A percentile compares a stretch with the other conserved stretches of the same genome.
Conservation (phyloP, 2,113 vertebrate species). For the Arizona elegans region DNA sequence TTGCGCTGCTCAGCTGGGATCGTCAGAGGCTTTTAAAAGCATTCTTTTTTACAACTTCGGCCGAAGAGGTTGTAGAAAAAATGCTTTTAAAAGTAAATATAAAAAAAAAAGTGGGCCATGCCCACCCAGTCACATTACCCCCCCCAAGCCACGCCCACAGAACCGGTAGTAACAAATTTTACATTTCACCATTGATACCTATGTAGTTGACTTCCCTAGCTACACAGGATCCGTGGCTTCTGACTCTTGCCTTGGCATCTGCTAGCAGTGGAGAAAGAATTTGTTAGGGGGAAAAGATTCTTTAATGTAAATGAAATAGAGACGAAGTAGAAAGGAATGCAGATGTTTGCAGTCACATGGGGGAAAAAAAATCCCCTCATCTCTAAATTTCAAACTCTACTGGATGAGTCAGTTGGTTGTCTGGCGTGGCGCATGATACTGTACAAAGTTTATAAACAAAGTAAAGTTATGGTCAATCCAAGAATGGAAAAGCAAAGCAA, state of each 20-base stretch:
- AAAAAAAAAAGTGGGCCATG: too few species aligned
- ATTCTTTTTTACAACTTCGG: too few species aligned
- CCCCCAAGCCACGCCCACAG: too few species aligned
- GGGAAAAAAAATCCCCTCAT: background rate
- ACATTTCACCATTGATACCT: too few species aligned
- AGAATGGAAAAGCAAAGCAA: background rate
- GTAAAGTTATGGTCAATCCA: background rate
- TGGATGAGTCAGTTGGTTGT: background rate
- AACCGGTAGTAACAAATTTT: too few species aligned
- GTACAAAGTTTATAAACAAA: background rate
- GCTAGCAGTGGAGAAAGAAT: too few species aligned
- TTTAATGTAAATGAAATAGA: background rate
- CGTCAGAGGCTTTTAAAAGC: too few species aligned
- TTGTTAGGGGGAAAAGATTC: background rate
- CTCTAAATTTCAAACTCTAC: background rate
- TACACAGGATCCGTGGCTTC: background rate
- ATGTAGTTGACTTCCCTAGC: background rate
- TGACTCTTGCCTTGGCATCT: background rate
- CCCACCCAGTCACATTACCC: too few species aligned
- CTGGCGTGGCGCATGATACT: background rate
- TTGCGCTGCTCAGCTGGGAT: too few species aligned
- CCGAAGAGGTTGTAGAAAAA: too few species aligned
- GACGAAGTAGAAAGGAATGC: background rate
- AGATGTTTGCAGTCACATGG: background rate
- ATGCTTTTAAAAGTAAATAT: too few species aligned